Evolutionary conservation across 2,888 invertebrate species (phyloP).

Genomic region (Coenonympha arcania): DNA sequence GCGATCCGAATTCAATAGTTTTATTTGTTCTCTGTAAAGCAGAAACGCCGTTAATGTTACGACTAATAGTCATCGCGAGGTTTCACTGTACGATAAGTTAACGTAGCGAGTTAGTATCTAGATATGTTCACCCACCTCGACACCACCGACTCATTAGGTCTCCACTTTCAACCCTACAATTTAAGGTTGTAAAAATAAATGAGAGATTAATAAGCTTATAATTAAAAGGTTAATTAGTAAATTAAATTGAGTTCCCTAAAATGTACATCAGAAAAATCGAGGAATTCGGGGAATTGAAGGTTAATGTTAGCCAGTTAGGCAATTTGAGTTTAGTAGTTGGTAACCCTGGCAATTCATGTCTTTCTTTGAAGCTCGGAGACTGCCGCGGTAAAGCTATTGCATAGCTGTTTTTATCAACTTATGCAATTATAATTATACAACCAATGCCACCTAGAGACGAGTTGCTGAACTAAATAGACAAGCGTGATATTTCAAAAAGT

Average conservation of each 20-base stretch:
- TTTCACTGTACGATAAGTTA: constrained; percentile 44
- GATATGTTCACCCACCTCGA: constrained; percentile 49
- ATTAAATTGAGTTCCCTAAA: background rate
- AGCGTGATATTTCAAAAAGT: too few species aligned
- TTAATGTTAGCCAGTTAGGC: too few species aligned
- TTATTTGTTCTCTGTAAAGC: constrained; percentile 2
- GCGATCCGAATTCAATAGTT: constrained; percentile 27
- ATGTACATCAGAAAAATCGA: background rate
- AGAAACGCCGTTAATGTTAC: constrained; percentile 1
- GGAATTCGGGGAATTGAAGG: background rate
- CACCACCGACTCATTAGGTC: constrained; percentile 39
- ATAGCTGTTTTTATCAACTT: too few species aligned
- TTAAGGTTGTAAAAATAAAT: too few species aligned
- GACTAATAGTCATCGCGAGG: constrained; percentile 36
- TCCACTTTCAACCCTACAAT: constrained; percentile 62
- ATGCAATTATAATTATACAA: too few species aligned
- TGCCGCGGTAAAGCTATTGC: too few species aligned
- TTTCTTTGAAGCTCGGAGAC: constrained; percentile 58
- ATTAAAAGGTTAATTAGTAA: too few species aligned
- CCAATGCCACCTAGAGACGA: too few species aligned
- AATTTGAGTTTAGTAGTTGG: constrained; percentile 2
- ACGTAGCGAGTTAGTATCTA: constrained; percentile 42
- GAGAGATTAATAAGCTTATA: too few species aligned
- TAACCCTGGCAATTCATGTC: constrained; percentile 30
- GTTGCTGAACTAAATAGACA: too few species aligned